phyloP scores from a whole-genome alignment of 2,797 vertebrate genomes.

The Acrossocheilus wenchowensis region DNA sequence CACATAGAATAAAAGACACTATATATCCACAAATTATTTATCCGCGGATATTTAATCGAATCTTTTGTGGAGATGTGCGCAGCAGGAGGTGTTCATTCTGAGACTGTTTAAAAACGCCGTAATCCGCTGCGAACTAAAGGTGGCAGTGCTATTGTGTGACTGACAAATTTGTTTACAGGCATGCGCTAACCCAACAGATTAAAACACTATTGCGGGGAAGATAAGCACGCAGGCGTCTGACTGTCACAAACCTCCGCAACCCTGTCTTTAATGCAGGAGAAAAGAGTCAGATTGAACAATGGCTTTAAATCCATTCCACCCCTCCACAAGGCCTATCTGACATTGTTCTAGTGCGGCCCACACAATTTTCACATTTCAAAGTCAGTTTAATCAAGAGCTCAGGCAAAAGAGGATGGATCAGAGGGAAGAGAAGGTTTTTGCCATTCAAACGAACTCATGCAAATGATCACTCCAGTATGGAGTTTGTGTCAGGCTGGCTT shows the following conservation, averaged over 20 bases:
- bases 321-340: conserved; percentile 75
- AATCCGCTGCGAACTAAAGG: conserved; percentile 81
- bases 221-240: conserved; percentile 77
- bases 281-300: conserved; percentile 76
- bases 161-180: conserved; percentile 83
- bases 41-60: conserved; percentile 79
- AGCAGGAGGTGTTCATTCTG: conserved; percentile 56
- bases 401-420: conserved; percentile 59
- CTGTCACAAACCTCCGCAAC: conserved; percentile 70
- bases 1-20: conserved; percentile 54
- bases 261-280: conserved; percentile 59
- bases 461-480: conserved; percentile 59
- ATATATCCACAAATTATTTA: conserved; percentile 73
- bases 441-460: conserved; percentile 71
- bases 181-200: conserved; percentile 81
- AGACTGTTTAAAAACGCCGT: conserved; percentile 74
- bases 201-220: conserved; percentile 74
- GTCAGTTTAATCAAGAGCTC: conserved; percentile 59
- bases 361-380: conserved; percentile 71
- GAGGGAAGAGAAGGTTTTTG: conserved; percentile 62
- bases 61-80: conserved; percentile 77
- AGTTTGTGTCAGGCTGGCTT: conserved; percentile 68
- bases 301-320: conserved; percentile 78
- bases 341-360: conserved; percentile 73
- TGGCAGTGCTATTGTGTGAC: conserved; percentile 81